These are phyloP conservation scores for Neoscelio sp. DNA, from an alignment of 2,888 invertebrate species.

Conservation along the genomic window DNA sequence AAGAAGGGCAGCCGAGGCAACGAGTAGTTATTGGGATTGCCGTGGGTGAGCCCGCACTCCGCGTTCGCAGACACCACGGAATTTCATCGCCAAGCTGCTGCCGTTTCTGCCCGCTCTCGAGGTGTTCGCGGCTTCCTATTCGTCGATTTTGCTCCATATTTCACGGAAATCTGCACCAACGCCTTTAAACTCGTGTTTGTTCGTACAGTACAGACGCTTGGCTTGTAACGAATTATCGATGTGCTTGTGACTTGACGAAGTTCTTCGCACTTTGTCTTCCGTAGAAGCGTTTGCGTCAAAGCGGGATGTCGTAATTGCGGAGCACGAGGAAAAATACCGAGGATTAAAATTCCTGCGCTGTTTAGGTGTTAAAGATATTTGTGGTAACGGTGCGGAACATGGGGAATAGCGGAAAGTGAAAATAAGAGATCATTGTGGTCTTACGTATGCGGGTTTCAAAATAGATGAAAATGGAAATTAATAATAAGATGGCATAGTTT, in stretches of 20 bases:
- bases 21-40: slow-evolving; percentile 22
- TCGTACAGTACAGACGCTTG: neutral
- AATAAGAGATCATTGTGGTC: too few species aligned
- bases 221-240: slow-evolving; percentile 6
- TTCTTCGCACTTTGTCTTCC: slow-evolving; percentile 6
- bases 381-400: too few species aligned
- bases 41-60: slow-evolving; percentile 32
- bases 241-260: slow-evolving; percentile 14
- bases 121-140: slow-evolving; percentile 62
- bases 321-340: neutral
- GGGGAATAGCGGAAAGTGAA: too few species aligned
- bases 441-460: too few species aligned
- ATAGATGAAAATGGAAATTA: too few species aligned
- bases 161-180: slow-evolving; percentile 66
- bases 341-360: too few species aligned
- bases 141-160: slow-evolving; percentile 69
- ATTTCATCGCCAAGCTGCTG: slow-evolving; percentile 69
- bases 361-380: too few species aligned
- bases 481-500: too few species aligned
- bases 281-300: neutral
- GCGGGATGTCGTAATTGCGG: neutral
- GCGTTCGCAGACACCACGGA: slow-evolving; percentile 71
- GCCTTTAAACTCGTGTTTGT: slow-evolving; percentile 19
- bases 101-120: neutral
- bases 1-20: slow-evolving; percentile 29